Evolutionary conservation across 2,113 vertebrate genomes (phyloP), one percentile per base, ranked within the genome.

Genomic region (Equus quagga): DNA sequence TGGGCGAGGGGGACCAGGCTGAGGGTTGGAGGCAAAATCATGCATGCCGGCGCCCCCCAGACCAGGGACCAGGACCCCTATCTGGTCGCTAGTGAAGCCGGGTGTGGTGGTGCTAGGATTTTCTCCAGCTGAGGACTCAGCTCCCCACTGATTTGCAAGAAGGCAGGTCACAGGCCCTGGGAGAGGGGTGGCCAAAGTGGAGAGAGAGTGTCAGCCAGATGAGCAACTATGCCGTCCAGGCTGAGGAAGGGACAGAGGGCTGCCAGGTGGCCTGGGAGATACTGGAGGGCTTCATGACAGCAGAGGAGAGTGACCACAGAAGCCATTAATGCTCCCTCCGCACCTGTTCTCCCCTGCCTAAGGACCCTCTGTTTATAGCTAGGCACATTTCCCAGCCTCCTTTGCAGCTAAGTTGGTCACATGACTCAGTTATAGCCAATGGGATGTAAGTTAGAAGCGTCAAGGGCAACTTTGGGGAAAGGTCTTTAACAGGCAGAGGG

Each of bases 41-140:
- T 3, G 5, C 8, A 1, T 8, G 17, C 15, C 41, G 2, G 33
- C 0, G 3, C 19, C 21, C 70, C 60, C 51, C 51, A 46, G 36
- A 31, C 10, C 60, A 18, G 49, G 62, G 41, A 23, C 23, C 8
- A 26, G 60, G 46, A 56, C 17, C 46, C 1, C 14, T 36, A 14
- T 54, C 49, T 28, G 9, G 23, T 41, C 21, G 23, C 31, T 7
- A 6, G 33, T 23, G 49, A 81, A 62, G 15, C 44, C 46, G 11
- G 58, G 75, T 5, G 1, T 18, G 11, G 1, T 21, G 21, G 15
- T 4, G 8, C 12, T 5, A 15, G 76, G 26, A n/a, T 14, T 24
- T 49, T 41, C 28, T 65, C 58, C 56, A 89, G 72, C 1, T 12
- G 64, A 13, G 78, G 70, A 15, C 51, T 76, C 51, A 2, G 78